phyloP scores from a whole-genome alignment of 2,113 vertebrate species.

The Sorex araneus region DNA sequence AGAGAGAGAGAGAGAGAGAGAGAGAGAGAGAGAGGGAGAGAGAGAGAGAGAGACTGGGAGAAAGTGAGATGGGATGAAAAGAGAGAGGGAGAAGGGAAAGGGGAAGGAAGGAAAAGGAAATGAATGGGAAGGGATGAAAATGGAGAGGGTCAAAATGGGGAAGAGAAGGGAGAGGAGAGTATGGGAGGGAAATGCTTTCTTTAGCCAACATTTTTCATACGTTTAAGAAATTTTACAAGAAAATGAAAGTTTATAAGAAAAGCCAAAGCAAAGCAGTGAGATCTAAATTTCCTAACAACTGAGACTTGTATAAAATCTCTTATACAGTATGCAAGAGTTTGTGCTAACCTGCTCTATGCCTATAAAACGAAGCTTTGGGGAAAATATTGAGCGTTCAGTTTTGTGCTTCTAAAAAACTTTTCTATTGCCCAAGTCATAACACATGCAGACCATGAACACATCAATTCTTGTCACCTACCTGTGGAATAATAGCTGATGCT shows the following conservation, averaged over 20 bases:
- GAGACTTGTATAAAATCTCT: constrained; percentile 66
- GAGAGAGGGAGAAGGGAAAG: too few species aligned
- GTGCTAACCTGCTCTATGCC: constrained; percentile 64
- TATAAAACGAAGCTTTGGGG: constrained; percentile 47
- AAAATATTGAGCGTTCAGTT: constrained; percentile 58
- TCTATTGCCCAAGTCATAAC: constrained; percentile 10
- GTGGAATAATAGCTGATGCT: constrained; percentile 5
- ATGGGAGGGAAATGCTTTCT: not conserved
- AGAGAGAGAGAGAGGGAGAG: too few species aligned
- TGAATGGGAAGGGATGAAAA: too few species aligned
- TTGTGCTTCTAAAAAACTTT: constrained; percentile 75
- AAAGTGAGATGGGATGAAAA: too few species aligned
- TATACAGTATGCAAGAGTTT: constrained; percentile 34
- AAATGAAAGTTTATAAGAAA: constrained; percentile 53
- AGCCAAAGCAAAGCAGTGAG: constrained; percentile 50
- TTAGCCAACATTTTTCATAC: constrained; percentile 43
- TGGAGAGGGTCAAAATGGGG: too few species aligned
- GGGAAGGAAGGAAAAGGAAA: too few species aligned
- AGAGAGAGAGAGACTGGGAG: not conserved
- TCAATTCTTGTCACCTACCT: not conserved
- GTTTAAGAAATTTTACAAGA: constrained; percentile 31
- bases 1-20: too few species aligned
- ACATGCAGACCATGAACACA: constrained; percentile 25
- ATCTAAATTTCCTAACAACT: constrained; percentile 41
- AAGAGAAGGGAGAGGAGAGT: not conserved